Evolutionary conservation across 1,140 invertebrate species (phyloP), one percentile per base, ranked within the genome.

Genomic region (Orius insidiosus): DNA sequence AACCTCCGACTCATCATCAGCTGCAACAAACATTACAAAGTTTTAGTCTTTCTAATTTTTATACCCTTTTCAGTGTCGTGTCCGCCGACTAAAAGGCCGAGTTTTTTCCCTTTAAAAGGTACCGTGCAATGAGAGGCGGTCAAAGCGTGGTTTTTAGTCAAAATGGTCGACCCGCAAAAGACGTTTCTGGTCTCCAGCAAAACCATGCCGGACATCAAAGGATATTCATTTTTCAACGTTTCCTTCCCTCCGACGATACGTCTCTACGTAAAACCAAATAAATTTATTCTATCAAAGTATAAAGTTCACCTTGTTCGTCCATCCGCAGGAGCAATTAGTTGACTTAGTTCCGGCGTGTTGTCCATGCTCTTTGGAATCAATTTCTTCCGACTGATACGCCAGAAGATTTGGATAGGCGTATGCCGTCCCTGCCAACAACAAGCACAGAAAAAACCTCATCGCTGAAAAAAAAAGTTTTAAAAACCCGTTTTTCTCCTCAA

Each of bases 141-240:
- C 2, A 57, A 36, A n/a, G 54, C 46, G 36, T 53, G 53, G 2
- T n/a, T 24, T 8, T 7, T 14, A 16, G 51, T 48, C n/a, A 55
- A 47, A 9, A 56, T 52, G 16, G 50, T 31, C 8, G 47, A 53
- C 1, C 55, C 55, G 41, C 55, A 56, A n/a, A 54, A 55, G 15
- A 47, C 47, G 56, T 86, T 85, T 64, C 85, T 85, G 50, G 78
- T 71, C 54, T 80, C 80, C 55, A 81, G 73, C 59, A 85, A 83
- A 2, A 73, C 75, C 33, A 89, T 61, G 35, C 76, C 71, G 0
- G 70, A 79, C 68, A 84, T 79, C 80, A 82, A 86, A 2, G 83
- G 83, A 59, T 79, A 84, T 56, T 85, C 82, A 36, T 50, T 50
- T 54, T 81, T 78, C 45, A 73, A 60, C 30, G 63, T 65, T 10